Evolutionary conservation across 2,888 invertebrate species (phyloP), one percentile per base, ranked within the genome.

Genomic region (Melangyna quadrimaculata): DNA sequence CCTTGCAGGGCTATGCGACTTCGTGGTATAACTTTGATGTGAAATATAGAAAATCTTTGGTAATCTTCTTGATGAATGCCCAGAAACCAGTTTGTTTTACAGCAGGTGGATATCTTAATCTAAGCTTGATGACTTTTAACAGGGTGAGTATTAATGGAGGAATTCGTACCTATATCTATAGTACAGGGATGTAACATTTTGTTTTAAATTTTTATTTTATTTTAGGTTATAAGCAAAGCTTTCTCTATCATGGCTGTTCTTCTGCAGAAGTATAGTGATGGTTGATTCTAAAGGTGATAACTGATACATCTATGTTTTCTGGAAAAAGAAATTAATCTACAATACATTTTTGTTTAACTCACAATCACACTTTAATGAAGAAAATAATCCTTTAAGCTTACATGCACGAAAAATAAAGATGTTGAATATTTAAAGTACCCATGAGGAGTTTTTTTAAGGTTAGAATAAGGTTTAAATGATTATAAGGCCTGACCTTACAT

Each of bases 121-220:
- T 90, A 0, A 89, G 89, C 0, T 65, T 90, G 65, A 88, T 89
- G 19, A 90, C 88, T 48, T 90, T 90, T 75, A 87, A 88, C 2
- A 88, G 87, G 12, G 88, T 90, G 57, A 5, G 48, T 2, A 7
- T 27, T 17, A n/a, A n/a, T n/a, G 12, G 14, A 51, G 2, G 1
- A 14, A 35, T 57, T 57, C 19, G 10, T 29, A n/a, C 10, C 4
- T 3, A n/a, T n/a, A n/a, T n/a, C n/a, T n/a, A n/a, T n/a, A 22
- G 5, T 22, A 19, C 9, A 48, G 4, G 4, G 12, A 22, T 12
- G 1, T 22, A 22, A 19, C 0, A 48, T 12, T 22, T n/a, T n/a
- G 4, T n/a, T 27, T 24, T 27, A 2, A n/a, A 8, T 51, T 22
- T 9, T 4, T 24, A 2, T 7, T 29, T 9, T 0, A 22, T 12